phyloP scores from a whole-genome alignment of 2,888 invertebrate species.

The Scrobipalpa costella region DNA sequence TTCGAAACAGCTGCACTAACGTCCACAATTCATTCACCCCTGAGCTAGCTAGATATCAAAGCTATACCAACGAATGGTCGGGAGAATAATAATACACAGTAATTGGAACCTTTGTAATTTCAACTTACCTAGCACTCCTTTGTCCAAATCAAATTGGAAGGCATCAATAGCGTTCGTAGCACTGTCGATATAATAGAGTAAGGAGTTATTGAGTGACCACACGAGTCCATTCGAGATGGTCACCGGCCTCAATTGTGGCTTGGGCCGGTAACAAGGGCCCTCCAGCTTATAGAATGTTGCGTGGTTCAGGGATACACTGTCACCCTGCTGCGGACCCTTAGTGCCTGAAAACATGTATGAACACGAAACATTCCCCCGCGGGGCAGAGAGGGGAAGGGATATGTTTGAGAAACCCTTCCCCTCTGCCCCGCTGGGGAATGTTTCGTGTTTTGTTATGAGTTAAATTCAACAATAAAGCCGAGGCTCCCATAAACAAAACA shows the following conservation, averaged over 20 bases:
- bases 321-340: conserved; percentile 47
- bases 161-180: conserved; percentile 78
- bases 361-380: no score
- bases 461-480: no score
- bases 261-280: conserved; percentile 42
- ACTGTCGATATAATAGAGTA: conserved; percentile 86
- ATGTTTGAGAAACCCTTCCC: no score
- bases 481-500: no score
- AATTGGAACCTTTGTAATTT: neutral
- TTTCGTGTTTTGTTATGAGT: no score
- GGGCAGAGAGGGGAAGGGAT: no score
- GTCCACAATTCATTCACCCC: no score
- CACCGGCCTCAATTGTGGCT: conserved; percentile 51
- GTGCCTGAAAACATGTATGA: conserved; percentile 51
- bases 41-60: no score
- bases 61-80: no score
- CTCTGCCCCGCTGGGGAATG: no score
- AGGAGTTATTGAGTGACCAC: conserved; percentile 81
- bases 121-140: conserved; percentile 48
- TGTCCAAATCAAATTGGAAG: conserved; percentile 82
- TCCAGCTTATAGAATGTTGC: conserved; percentile 76
- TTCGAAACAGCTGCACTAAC: no score
- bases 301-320: conserved; percentile 43
- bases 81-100: no score
- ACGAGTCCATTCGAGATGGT: conserved; percentile 86